Base-by-base conservation (phyloP, 2,888 invertebrate species). In the Salticus scenicus region DNA sequence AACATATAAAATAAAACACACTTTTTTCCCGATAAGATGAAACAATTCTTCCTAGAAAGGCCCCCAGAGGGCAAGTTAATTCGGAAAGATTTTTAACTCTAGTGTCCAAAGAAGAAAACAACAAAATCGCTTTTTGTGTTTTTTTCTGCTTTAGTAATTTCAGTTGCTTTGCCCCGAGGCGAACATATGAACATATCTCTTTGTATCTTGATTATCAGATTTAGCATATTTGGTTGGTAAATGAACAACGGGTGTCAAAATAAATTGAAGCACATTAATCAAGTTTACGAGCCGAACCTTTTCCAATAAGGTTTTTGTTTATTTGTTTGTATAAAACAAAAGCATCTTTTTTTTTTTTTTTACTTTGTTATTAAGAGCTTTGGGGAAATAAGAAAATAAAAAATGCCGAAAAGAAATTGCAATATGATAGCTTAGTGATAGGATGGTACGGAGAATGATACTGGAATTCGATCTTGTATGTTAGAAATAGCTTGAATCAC, bases 61-160 rank as follows among this genome's bases (percentile, higher is more conserved):
- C 75, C 74, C 75, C 75, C 75, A 82, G 42, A 57, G 82, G 75
- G 70, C 69, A 76, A 82, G 75, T 76, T 82, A 82, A 82, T 82
- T 75, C 75, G 63, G 71, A 75, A 76, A 7, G 75, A 70, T 81
- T 81, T 81, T 81, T 81, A 80, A 47, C 42, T 47, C 17, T 17
- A 17, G 42, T 47, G 42, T 47, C 42, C 42, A 17, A 47, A 47
- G 17, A 17, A 47, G 37, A 10, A 14, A 10, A 47, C 42, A 47
- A 17, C 10, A 47, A 14, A 47, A 47, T 47, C 42, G 7, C 42
- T 14, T 47, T 47, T 47, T 10, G 1, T 17, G 1, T 17, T 37
- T 10, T 17, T 17, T 17, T 17, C 42, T 47, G 7, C 42, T 47
- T 47, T 17, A 17, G 14, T 17, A 47, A 47, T 47, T 47, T 17